Base-by-base conservation (phyloP, 2,797 vertebrate species). In the Tokudaia muenninki region DNA sequence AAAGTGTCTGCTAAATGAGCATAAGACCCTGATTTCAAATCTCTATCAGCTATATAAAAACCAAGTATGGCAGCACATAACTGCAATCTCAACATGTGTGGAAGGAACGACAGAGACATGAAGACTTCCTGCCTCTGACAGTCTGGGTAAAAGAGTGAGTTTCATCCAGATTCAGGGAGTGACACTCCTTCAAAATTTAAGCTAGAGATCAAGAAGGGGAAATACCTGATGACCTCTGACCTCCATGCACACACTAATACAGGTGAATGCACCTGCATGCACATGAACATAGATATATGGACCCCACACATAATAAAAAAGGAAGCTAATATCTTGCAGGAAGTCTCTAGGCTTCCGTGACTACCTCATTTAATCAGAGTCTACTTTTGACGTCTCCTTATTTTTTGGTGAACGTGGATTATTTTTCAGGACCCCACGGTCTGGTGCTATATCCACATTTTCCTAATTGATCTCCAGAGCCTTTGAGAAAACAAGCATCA, bases 91-190 rank as follows among this genome's bases (percentile, higher is more conserved):
- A 70, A 34, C 13, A 37, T 7, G n/a, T 70, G 31, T n/a, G 31
- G 47, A 1, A 55, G 17, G 12, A 70, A 24, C 0, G 0, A 7
- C 47, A 70, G 31, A 4, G 4, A 16, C 13, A 5, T 9, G 31
- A 87, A 70, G 31, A 52, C 34, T 47, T 52, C 44, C 3, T 2
- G 21, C 6, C 19, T 67, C 21, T n/a, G 44, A 52, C 44, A 70
- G 65, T 52, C 21, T 14, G 63, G 63, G 29, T 6, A 52, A 63
- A 63, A 52, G 3, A 13, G 29, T 24, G 63, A 50, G 12, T 3
- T 70, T 44, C 63, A 17, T 11, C 59, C 59, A 63, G 63, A 87
- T 24, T 70, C 63, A 34, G 44, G 24, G 83, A 70, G 44, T 72
- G 61, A 47, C 22, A 26, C 65, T 87, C 22, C 37, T 37, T 24